phyloP scores from a whole-genome alignment of 2,888 invertebrate genomes.

The Hirtodrosophila alboralis region DNA sequence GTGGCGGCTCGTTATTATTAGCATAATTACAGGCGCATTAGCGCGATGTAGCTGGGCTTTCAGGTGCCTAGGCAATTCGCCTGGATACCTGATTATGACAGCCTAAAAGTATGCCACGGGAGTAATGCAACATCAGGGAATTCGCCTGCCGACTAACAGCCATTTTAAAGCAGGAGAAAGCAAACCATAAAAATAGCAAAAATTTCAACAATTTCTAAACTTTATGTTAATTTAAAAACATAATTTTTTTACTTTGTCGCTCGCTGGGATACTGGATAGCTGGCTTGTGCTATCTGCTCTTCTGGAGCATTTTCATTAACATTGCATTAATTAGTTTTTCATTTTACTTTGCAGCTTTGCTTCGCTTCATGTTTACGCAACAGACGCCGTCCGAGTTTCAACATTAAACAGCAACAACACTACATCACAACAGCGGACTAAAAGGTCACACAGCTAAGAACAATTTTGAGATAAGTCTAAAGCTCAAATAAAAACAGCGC shows the following conservation, averaged over 20 bases:
- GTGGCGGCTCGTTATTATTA: conserved; percentile 70
- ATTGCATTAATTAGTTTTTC: conserved; percentile 65
- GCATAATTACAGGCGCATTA: conserved; percentile 79
- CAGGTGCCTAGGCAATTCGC: conserved; percentile 59
- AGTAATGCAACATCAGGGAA: conserved; percentile 30
- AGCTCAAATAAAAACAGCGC: conserved; percentile 54
- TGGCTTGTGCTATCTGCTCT: neutral
- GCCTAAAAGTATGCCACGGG: conserved; percentile 45
- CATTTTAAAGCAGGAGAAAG: conserved; percentile 23
- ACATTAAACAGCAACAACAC: conserved; percentile 48
- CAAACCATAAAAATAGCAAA: too few species aligned
- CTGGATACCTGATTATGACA: conserved; percentile 60
- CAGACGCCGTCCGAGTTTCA: conserved; percentile 29
- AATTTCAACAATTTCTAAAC: conserved; percentile 1
- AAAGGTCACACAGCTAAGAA: conserved; percentile 42
- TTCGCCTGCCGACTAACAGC: neutral
- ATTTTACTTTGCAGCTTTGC: conserved; percentile 47
- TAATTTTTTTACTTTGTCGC: too few species aligned
- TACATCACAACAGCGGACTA: conserved; percentile 11
- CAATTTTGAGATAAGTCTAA: conserved; percentile 51
- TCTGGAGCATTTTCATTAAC: conserved; percentile 51
- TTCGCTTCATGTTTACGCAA: conserved; percentile 52
- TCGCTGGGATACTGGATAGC: neutral
- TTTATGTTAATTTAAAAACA: conserved; percentile 18
- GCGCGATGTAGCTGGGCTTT: conserved; percentile 53